Evolutionary conservation across 2,888 invertebrate species (phyloP), one percentile per base, ranked within the genome.

Genomic region (Elysia crispata): DNA sequence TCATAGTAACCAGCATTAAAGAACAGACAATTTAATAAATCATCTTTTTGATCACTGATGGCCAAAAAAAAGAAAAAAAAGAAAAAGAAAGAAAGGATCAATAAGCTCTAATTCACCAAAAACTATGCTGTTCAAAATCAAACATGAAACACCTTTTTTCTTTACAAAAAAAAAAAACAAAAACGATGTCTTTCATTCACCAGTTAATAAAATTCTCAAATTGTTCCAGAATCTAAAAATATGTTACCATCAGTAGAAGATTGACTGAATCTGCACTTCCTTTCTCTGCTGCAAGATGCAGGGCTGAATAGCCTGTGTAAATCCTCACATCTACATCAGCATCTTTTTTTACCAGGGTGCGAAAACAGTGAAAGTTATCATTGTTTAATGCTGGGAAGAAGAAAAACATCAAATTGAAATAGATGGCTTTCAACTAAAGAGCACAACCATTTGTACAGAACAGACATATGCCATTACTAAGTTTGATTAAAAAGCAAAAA

Each of bases 291-390:
- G 89, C 88, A 20, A 83, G 82, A 81, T 91, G 91, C 23, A 91
- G 83, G 0, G 90, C 86, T 30, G 90, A 86, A 72, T 88, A 87
- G 15, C 88, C 87, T 62, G 87, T 87, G 83, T 86, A 90, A n/a
- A 85, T 86, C 70, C 85, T 84, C 41, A 78, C 76, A 80, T 90
- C 88, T 1, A 89, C 83, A 67, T 87, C 79, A n/a, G 90, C 89
- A 30, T 87, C 88, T 50, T 85, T 83, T 33, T 86, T 84, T 11
- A 90, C 50, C 72, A 91, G 80, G 64, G 86, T 75, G 66, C 84
- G 83, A 15, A 88, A 87, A 83, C 88, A 87, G 6, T 84, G 87
- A n/a, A 86, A 33, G 57, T 82, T 86, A 1, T 82, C 78, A 49
- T 84, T 75, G 33, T 83, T 77, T 6, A 86, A 82, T 69, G 90